A percentile compares a stretch with the other conserved stretches of the same genome.
Conservation (phyloP, 2,888 invertebrate species). For the Notodonta ziczac region DNA sequence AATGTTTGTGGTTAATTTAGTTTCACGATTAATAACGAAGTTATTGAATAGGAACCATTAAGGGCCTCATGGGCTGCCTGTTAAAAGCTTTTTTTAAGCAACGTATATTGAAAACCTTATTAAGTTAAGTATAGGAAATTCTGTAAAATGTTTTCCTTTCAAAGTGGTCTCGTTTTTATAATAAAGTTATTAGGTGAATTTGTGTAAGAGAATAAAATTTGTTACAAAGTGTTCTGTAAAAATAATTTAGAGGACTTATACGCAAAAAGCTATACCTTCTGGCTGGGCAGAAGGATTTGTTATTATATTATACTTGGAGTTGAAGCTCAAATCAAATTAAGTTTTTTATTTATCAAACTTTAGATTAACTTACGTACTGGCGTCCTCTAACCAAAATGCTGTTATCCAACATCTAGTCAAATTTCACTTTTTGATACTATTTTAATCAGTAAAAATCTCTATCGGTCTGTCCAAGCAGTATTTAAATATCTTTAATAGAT, state of each 20-base stretch:
- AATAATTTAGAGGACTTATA: neutral
- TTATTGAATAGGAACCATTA: constrained; percentile 37
- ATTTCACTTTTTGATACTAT: too few species aligned
- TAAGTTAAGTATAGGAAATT: neutral
- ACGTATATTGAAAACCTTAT: neutral
- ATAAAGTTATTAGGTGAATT: neutral
- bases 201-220: neutral
- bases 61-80: constrained; percentile 23
- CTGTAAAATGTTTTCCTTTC: neutral
- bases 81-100: constrained; percentile 11
- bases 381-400: too few species aligned
- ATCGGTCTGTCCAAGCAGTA: too few species aligned
- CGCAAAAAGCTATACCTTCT: too few species aligned
- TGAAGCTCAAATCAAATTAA: too few species aligned
- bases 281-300: too few species aligned
- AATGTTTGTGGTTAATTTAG: constrained; percentile 34
- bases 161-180: neutral
- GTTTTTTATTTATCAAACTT: too few species aligned
- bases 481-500: too few species aligned
- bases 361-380: too few species aligned
- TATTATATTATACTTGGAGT: too few species aligned
- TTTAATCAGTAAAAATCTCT: too few species aligned
- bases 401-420: too few species aligned
- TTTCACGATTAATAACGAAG: constrained; percentile 36
- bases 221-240: neutral